A percentile compares a stretch with the other conserved stretches of the same genome.
Conservation (phyloP, 2,888 invertebrate genomes). For the Incurvaria masculella region DNA sequence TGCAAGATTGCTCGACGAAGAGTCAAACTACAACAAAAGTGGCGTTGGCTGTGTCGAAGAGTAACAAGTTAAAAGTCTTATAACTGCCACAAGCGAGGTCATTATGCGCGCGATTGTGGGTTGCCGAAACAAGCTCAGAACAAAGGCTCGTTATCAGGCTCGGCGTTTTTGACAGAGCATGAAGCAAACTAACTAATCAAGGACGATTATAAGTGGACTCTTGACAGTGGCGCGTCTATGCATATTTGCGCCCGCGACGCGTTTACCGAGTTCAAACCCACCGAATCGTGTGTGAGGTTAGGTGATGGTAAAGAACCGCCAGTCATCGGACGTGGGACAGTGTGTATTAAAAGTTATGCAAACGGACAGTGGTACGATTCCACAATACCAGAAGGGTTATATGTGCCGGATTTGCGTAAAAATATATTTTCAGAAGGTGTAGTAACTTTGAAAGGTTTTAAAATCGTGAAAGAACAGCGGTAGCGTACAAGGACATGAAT, state of each 20-base stretch:
- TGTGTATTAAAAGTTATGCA: slow-evolving; percentile 16
- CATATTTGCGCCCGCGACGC: too few relatives aligned
- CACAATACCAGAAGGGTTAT: slow-evolving; percentile 18
- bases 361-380: slow-evolving; percentile 18
- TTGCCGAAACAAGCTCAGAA: slow-evolving; percentile 13
- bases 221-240: too few relatives aligned
- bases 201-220: too few relatives aligned
- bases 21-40: too few relatives aligned
- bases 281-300: background rate
- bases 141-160: slow-evolving; percentile 10
- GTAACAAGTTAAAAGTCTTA: background rate
- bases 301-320: slow-evolving; percentile 9
- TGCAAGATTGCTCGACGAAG: too few relatives aligned
- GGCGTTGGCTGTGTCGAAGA: too few relatives aligned
- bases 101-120: slow-evolving; percentile 6
- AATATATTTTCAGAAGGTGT: slow-evolving; percentile 27
- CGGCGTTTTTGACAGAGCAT: background rate
- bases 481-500: too few relatives aligned
- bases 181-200: background rate
- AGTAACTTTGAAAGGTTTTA: slow-evolving; percentile 19
- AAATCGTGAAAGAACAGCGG: slow-evolving; percentile 17
- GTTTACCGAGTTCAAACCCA: too few relatives aligned
- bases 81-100: slow-evolving; percentile 4
- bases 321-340: slow-evolving; percentile 18
- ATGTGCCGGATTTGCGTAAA: slow-evolving; percentile 22